phyloP scores from a whole-genome alignment of 1,140 invertebrate genomes.

The Pseudomyrmex gracilis region DNA sequence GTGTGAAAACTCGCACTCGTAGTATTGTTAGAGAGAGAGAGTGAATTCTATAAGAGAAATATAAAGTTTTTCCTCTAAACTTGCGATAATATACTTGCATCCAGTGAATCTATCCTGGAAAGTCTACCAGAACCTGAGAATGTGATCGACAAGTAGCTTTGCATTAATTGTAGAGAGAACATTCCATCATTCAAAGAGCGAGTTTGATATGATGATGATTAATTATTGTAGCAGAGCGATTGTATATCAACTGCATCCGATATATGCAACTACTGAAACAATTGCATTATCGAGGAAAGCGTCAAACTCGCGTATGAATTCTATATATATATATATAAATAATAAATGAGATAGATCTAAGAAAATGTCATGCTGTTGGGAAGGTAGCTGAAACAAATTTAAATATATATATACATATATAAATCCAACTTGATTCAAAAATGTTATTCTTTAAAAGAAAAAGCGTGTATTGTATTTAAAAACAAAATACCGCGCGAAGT shows the following conservation, averaged over 20 bases:
- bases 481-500: slow-evolving; percentile 33
- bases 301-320: background rate
- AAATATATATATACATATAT: slow-evolving; percentile 14
- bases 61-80: slow-evolving; percentile 25
- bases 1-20: slow-evolving; percentile 36
- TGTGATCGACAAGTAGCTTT: slow-evolving; percentile 65
- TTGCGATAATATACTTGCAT: slow-evolving; percentile 35
- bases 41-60: background rate
- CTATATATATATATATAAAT: background rate
- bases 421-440: slow-evolving; percentile 52
- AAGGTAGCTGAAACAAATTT: slow-evolving; percentile 51
- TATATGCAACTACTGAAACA: background rate
- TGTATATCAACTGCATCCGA: background rate
- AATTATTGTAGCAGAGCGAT: slow-evolving; percentile 26
- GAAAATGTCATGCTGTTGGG: slow-evolving; percentile 84
- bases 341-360: background rate
- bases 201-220: slow-evolving; percentile 5
- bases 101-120: slow-evolving; percentile 76
- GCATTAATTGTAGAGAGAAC: slow-evolving; percentile 38
- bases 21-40: slow-evolving; percentile 18
- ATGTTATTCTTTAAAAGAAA: slow-evolving; percentile 13
- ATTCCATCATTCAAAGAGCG: slow-evolving; percentile 43
- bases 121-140: slow-evolving; percentile 77
- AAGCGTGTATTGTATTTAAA: slow-evolving; percentile 25
- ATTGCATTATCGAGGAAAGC: slow-evolving; percentile 36